phyloP scores from a whole-genome alignment of 2,888 invertebrate species.

The Eristalis intricaria region DNA sequence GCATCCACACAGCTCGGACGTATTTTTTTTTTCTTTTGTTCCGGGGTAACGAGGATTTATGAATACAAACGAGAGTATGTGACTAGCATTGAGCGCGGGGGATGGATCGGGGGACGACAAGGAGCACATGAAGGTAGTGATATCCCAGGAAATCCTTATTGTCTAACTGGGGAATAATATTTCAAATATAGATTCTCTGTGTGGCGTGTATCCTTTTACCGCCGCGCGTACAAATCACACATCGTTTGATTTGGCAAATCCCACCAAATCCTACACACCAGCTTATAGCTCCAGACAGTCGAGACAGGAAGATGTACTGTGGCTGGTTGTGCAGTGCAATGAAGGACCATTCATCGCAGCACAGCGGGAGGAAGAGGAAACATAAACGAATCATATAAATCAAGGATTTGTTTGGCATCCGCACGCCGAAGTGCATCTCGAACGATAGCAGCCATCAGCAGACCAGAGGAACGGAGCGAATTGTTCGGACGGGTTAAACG shows the following conservation, averaged over 20 bases:
- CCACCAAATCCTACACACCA: slow-evolving; percentile 58
- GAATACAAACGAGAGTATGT: slow-evolving; percentile 56
- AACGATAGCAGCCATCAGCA: slow-evolving; percentile 25
- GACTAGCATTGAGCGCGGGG: slow-evolving; percentile 11
- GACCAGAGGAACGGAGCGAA: slow-evolving; percentile 43
- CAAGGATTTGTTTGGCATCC: slow-evolving; percentile 70
- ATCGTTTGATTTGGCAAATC: slow-evolving; percentile 72
- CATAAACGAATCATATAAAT: slow-evolving; percentile 71
- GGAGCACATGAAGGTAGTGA: neutral
- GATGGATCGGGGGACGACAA: neutral
- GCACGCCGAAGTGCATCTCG: slow-evolving; percentile 51
- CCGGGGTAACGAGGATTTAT: slow-evolving; percentile 64
- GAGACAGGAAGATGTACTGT: slow-evolving; percentile 67
- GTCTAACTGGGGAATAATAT: slow-evolving; percentile 64
- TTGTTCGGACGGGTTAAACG: slow-evolving; percentile 55
- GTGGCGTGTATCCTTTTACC: slow-evolving; percentile 47
- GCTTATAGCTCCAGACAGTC: slow-evolving; percentile 59
- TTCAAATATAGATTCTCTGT: slow-evolving; percentile 69
- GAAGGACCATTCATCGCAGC: slow-evolving; percentile 25
- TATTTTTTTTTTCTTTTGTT: neutral
- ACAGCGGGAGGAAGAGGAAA: slow-evolving; percentile 8
- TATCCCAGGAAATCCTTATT: slow-evolving; percentile 60
- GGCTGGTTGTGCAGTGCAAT: slow-evolving; percentile 28
- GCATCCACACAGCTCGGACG: neutral
- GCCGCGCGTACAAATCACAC: slow-evolving; percentile 68